These are phyloP conservation scores for Hoplodrina ambigua DNA, from an alignment of 2,888 invertebrate genomes.

Conservation along the genomic window DNA sequence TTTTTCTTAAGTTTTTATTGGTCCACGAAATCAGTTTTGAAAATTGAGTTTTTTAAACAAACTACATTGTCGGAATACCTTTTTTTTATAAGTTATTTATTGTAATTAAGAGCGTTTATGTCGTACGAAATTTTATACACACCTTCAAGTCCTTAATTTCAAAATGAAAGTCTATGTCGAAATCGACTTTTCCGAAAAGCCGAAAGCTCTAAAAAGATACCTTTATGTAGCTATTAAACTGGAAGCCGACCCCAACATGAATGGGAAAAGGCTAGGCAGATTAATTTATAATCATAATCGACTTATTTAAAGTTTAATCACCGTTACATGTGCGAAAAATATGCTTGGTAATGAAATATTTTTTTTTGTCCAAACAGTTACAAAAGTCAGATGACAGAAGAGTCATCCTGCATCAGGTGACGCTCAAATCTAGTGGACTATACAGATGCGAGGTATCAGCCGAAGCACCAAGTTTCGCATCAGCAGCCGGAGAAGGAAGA, in stretches of 20 bases:
- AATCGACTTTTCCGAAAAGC: too few relatives aligned
- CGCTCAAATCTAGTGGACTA: slow-evolving; percentile 93
- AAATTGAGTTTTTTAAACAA: not conserved
- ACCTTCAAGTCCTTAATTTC: too few relatives aligned
- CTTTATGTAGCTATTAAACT: too few relatives aligned
- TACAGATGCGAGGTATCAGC: slow-evolving; percentile 95
- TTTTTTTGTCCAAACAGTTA: slow-evolving; percentile 85
- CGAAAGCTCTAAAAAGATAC: too few relatives aligned
- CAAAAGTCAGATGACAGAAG: slow-evolving; percentile 92
- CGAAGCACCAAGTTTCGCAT: slow-evolving; percentile 94
- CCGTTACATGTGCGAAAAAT: not conserved
- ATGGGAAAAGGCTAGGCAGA: too few relatives aligned
- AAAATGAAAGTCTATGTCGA: too few relatives aligned
- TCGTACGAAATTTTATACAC: too few relatives aligned
- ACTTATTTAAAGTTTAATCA: too few relatives aligned
- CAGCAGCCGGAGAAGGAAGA: slow-evolving; percentile 93
- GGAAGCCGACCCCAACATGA: too few relatives aligned
- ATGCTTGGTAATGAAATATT: not conserved
- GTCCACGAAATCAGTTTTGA: not conserved
- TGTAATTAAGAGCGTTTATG: too few relatives aligned
- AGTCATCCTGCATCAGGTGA: slow-evolving; percentile 92
- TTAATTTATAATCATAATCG: not conserved
- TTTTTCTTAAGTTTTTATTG: not conserved
- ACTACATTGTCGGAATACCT: not conserved
- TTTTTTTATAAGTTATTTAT: too few relatives aligned